Evolutionary conservation across 1,140 invertebrate species (phyloP).

Genomic region (Drosophila simulans): DNA sequence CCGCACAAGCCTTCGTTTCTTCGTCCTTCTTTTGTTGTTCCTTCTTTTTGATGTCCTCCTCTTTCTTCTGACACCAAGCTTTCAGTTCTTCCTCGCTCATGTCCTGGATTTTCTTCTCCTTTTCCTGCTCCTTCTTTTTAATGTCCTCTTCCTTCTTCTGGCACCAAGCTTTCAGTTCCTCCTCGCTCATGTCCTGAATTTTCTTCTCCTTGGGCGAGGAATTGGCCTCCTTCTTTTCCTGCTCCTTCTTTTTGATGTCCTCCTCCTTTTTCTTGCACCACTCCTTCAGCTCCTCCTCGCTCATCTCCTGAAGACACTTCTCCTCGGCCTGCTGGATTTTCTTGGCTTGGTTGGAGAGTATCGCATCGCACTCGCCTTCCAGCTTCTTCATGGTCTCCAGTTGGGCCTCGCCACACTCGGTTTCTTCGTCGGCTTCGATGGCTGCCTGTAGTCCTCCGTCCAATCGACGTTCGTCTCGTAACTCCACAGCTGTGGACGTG

Average conservation of each 20-base stretch:
- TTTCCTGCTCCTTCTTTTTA: not conserved
- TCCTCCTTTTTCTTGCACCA: constrained; percentile 21
- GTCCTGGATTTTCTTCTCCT: not conserved
- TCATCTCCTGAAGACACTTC: constrained; percentile 15
- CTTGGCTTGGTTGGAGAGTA: constrained; percentile 28
- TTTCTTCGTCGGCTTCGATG: constrained; percentile 28
- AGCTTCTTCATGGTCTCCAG: constrained; percentile 26
- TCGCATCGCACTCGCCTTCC: constrained; percentile 39
- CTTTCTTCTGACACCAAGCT: constrained; percentile 16
- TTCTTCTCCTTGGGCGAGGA: not conserved
- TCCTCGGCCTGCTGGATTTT: constrained; percentile 2
- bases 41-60: not conserved
- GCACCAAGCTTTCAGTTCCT: constrained; percentile 10
- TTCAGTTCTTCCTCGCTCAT: constrained; percentile 6
- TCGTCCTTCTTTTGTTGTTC: not conserved
- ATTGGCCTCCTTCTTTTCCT: not conserved
- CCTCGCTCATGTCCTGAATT: constrained; percentile 6
- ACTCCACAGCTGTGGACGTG: constrained; percentile 20
- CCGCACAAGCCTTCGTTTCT: not conserved
- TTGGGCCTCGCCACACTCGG: constrained; percentile 2
- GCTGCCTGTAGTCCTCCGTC: constrained; percentile 29
- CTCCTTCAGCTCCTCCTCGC: constrained; percentile 7
- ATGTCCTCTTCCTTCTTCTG: not conserved
- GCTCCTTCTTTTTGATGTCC: not conserved
- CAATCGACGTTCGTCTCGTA: constrained; percentile 30